Conservation (phyloP, 2,888 invertebrate genomes). For the Polylopha cassiicola region DNA sequence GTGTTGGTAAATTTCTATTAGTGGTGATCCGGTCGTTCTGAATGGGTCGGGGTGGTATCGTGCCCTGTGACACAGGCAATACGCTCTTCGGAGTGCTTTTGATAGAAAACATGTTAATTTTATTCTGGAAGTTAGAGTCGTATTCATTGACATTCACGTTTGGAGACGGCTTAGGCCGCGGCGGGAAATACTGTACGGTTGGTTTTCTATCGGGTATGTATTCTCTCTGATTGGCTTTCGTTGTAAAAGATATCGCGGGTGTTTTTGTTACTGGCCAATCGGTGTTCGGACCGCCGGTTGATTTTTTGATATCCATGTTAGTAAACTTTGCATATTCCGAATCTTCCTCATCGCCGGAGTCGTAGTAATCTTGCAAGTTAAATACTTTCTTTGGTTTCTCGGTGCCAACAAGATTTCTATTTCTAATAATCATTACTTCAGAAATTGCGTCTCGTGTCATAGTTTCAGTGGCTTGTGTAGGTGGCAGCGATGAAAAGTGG, state of each 20-base stretch:
- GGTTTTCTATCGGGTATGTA: conserved; percentile 47
- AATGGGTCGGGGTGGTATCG: conserved; percentile 20
- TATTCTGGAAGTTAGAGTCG: conserved; percentile 40
- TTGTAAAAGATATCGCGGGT: conserved; percentile 28
- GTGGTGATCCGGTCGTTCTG: conserved; percentile 17
- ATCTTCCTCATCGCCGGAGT: conserved; percentile 55
- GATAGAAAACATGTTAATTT: conserved; percentile 39
- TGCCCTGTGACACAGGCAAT: conserved; percentile 24
- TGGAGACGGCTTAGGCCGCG: conserved; percentile 35
- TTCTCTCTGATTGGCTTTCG: conserved; percentile 28
- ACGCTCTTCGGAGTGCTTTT: conserved; percentile 31
- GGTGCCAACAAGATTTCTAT: too few species aligned
- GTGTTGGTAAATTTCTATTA: conserved; percentile 28
- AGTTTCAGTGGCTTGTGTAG: conserved; percentile 4
- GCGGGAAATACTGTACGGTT: conserved; percentile 65
- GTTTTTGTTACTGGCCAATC: conserved; percentile 23
- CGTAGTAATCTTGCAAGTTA: conserved; percentile 52
- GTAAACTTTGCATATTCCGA: conserved; percentile 51
- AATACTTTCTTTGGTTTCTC: conserved; percentile 40
- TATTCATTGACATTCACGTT: conserved; percentile 41
- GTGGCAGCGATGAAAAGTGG: too few species aligned
- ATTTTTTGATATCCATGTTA: conserved; percentile 59
- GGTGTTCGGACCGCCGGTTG: conserved; percentile 28
- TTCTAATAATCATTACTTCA: too few species aligned
- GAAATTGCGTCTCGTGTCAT: too few species aligned